Percentiles rank a stretch among this genome's conserved stretches.
phyloP scores from a whole-genome alignment of 2,113 vertebrate species.

The Chroicocephalus ridibundus region DNA sequence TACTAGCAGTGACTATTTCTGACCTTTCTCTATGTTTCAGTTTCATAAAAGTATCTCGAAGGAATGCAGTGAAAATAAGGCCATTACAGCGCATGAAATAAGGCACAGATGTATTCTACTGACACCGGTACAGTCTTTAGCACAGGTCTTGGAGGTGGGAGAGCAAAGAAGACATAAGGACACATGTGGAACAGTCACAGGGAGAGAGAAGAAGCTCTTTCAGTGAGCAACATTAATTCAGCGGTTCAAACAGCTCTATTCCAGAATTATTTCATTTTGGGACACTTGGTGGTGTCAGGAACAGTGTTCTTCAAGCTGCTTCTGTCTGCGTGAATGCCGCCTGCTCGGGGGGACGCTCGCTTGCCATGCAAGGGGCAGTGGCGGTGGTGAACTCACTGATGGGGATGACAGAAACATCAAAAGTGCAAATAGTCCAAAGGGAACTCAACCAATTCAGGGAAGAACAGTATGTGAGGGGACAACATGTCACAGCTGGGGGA shows the following conservation, averaged over 20 bases:
- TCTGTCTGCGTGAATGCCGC: accelerated
- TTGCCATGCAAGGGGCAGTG: neutral
- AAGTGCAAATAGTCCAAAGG: neutral
- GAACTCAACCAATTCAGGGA: neutral
- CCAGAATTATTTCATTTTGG: neutral
- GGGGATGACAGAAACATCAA: neutral
- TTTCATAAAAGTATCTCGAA: neutral
- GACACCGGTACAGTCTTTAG: neutral
- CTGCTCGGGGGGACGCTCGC: neutral
- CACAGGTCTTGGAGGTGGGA: neutral
- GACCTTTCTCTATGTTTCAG: neutral
- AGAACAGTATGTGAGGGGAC: neutral
- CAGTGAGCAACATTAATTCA: neutral
- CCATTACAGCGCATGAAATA: neutral
- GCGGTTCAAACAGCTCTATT: neutral
- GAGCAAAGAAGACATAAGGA: neutral
- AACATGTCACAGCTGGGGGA: neutral
- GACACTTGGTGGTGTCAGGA: neutral
- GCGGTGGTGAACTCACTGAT: neutral
- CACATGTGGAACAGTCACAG: neutral
- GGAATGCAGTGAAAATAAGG: neutral
- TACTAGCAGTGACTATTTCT: neutral
- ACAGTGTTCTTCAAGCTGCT: neutral
- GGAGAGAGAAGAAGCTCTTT: neutral
- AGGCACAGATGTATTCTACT: neutral